Evolutionary conservation across 2,113 vertebrate species (phyloP), one percentile per base, ranked within the genome.

Genomic region (Euleptes europaea): DNA sequence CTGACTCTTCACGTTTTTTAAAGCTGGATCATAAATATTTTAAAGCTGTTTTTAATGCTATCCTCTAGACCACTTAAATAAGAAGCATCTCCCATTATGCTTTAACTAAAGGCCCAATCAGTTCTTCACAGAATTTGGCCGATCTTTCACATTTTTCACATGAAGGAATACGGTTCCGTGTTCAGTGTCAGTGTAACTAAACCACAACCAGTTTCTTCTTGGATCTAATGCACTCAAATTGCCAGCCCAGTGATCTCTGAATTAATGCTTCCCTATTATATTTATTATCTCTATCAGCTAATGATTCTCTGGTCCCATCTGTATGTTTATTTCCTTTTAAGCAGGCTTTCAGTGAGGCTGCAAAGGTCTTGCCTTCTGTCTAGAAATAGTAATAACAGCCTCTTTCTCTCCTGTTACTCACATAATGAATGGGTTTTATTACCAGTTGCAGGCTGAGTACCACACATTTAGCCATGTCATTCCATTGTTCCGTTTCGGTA

Each of bases 271-370:
- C 77, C 66, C 44, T 78, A 80, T 49, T 84, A 19, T 44, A 88
- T 86, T 91, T 92, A 91, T 91, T 91, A 91, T 91, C 85, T 82
- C 49, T 57, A 73, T 3, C 74, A 88, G 81, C 78, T 81, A 90
- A 87, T 71, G 66, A 89, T 87, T 85, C 86, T 82, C 71, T 76
- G 76, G 73, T 72, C 77, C 38, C 42, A 80, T 88, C 83, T 88
- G 76, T 63, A 21, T 74, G 65, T 83, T 89, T 88, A 77, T 88
- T 92, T 84, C 85, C 87, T 88, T 89, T 75, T 85, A 83, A 89
- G 77, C 66, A 80, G 51, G 80, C 77, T 88, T 90, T 69, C 74
- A 76, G 74, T 70, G 33, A 72, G 84, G 77, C 51, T 5, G 0
- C 66, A 84, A 85, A 88, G 49, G 57, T 86, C 86, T 73, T 78